Evolutionary conservation across 2,113 vertebrate species (phyloP).

Genomic region (Pyrgilauda ruficollis): DNA sequence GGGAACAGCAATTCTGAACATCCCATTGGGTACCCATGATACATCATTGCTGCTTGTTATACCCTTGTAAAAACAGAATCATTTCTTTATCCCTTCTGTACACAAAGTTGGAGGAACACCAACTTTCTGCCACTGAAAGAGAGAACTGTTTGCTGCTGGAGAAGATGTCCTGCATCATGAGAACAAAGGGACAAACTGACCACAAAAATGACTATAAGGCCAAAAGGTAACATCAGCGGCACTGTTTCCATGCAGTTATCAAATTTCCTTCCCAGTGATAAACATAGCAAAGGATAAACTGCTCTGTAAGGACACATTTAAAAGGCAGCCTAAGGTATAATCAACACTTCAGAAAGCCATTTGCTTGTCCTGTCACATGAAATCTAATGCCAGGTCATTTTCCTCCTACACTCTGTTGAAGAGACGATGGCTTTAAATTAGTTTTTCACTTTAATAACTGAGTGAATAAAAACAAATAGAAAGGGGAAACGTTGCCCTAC

Average conservation of each 20-base stretch:
- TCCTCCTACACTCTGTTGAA: background rate
- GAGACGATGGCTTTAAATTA: slow-evolving; percentile 37
- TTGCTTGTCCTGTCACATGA: background rate
- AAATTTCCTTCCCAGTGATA: background rate
- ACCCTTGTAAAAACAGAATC: background rate
- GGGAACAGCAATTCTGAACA: background rate
- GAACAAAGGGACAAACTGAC: slow-evolving; percentile 61
- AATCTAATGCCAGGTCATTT: background rate
- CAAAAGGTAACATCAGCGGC: slow-evolving; percentile 70
- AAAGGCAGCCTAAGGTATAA: slow-evolving; percentile 29
- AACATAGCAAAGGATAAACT: slow-evolving; percentile 31
- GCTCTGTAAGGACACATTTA: background rate
- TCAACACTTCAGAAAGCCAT: slow-evolving; percentile 1
- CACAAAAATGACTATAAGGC: slow-evolving; percentile 65
- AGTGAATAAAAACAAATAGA: background rate
- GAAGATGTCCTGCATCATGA: slow-evolving; percentile 74
- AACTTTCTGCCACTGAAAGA: slow-evolving; percentile 57
- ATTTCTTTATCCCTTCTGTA: background rate
- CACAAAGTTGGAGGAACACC: slow-evolving; percentile 71
- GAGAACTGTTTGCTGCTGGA: slow-evolving; percentile 74
- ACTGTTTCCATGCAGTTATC: background rate
- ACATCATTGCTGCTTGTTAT: background rate
- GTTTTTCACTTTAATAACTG: slow-evolving; percentile 22
- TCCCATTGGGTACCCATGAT: background rate
- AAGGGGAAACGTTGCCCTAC: background rate